phyloP scores from a whole-genome alignment of 2,797 vertebrate genomes.

The Hirundo rustica region DNA sequence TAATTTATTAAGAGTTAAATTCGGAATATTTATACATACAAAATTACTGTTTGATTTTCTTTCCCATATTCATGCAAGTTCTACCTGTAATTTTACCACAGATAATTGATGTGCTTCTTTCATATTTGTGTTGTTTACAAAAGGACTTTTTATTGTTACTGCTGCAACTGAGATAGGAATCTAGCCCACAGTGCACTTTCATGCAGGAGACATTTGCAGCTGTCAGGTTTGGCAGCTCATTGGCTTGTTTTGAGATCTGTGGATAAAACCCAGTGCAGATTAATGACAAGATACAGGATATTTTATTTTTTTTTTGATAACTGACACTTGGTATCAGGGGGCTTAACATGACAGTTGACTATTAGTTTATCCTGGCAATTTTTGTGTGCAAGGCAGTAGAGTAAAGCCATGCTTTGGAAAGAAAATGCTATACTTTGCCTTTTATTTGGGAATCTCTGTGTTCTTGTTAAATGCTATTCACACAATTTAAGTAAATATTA shows the following conservation, averaged over 20 bases:
- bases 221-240: slow-evolving; percentile 22
- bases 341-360: not conserved
- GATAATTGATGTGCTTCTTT: not conserved
- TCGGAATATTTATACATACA: not conserved
- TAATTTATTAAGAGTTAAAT: not conserved
- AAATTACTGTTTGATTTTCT: not conserved
- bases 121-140: not conserved
- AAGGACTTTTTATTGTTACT: not conserved
- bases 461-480: not conserved
- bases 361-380: not conserved
- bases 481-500: not conserved
- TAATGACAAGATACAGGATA: slow-evolving; percentile 6
- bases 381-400: not conserved
- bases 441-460: not conserved
- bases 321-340: not conserved
- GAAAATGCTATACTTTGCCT: not conserved
- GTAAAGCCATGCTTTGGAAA: not conserved
- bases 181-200: not conserved
- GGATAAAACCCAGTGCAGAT: slow-evolving; percentile 26
- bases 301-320: not conserved
- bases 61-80: not conserved
- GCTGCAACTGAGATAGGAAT: slow-evolving; percentile 20
- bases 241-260: slow-evolving; percentile 14
- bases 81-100: not conserved
- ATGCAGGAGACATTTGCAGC: slow-evolving; percentile 13